Conservation (phyloP, 2,797 vertebrate genomes). For the Erithacus rubecula region DNA sequence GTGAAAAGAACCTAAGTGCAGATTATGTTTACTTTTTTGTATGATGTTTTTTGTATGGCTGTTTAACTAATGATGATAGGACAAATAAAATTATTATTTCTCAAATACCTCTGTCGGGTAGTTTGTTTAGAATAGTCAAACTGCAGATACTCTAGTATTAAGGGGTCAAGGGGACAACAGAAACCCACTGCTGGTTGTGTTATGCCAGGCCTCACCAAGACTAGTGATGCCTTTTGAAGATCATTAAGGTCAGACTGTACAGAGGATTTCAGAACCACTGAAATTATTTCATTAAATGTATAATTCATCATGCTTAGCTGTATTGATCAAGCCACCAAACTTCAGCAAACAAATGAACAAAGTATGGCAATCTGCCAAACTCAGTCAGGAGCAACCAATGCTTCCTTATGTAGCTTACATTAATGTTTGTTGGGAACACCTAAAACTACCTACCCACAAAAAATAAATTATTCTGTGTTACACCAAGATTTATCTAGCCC, state of each 20-base stretch:
- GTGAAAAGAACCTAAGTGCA: background rate
- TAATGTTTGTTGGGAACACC: background rate
- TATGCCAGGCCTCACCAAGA: background rate
- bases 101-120: background rate
- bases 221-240: background rate
- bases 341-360: background rate
- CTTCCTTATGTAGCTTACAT: background rate
- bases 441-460: background rate
- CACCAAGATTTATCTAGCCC: background rate
- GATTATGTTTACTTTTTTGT: background rate
- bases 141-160: background rate
- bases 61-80: background rate
- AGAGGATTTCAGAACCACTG: background rate
- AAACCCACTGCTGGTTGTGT: background rate
- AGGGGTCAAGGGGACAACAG: background rate
- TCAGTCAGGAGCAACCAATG: background rate
- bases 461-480: background rate
- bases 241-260: background rate
- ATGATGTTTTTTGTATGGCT: background rate
- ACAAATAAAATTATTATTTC: background rate
- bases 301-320: background rate
- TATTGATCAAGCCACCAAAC: background rate
- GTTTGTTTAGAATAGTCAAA: background rate
- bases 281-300: background rate
- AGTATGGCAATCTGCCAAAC: background rate